These are phyloP conservation scores for Cyclura pinguis DNA, from an alignment of 2,797 vertebrate species.

Conservation along the genomic window DNA sequence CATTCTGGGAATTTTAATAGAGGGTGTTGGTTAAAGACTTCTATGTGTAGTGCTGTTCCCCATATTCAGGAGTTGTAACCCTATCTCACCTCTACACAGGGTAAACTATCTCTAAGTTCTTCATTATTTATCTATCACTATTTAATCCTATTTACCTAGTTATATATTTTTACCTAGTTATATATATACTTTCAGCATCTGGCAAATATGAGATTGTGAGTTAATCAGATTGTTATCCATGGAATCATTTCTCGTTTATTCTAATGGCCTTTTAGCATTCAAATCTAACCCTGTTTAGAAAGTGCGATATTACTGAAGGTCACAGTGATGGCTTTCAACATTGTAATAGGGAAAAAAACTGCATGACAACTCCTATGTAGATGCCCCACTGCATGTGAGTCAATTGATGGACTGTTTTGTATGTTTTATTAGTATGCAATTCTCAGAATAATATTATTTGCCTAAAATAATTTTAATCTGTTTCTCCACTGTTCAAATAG, in stretches of 20 bases:
- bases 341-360: background rate
- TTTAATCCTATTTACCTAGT: background rate
- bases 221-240: background rate
- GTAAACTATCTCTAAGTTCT: background rate
- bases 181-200: background rate
- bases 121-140: background rate
- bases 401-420: background rate
- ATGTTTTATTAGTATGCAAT: conserved; percentile 9
- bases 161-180: too few species aligned
- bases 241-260: background rate
- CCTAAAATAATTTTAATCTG: background rate
- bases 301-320: conserved; percentile 12
- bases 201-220: conserved; percentile 12
- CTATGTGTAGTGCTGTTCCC: too few species aligned
- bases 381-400: background rate
- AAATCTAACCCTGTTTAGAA: conserved; percentile 1
- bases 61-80: background rate
- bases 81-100: background rate
- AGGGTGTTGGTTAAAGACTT: too few species aligned
- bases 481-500: background rate
- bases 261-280: background rate
- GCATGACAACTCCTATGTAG: background rate
- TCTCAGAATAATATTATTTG: background rate
- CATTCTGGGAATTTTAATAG: too few species aligned
- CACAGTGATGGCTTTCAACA: conserved; percentile 2